Evolutionary conservation across 2,888 invertebrate species (phyloP).

Genomic region (Furcula furcula): DNA sequence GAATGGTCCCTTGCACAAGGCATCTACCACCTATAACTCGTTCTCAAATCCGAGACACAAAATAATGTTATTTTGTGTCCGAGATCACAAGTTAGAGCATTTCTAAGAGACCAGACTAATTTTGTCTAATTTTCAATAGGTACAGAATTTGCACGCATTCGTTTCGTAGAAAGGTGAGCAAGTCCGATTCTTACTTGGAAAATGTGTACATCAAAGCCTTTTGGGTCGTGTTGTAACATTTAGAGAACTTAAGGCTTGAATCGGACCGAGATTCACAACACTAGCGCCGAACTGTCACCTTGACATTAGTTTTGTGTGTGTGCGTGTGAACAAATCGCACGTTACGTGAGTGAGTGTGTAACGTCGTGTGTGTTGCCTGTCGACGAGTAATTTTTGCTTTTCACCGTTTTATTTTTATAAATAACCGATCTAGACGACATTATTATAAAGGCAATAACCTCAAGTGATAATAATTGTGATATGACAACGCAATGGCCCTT

Average conservation of each 20-base stretch:
- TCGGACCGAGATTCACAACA: conserved; percentile 36
- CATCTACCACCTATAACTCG: no score
- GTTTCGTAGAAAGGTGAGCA: no score
- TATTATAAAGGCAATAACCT: conserved; percentile 69
- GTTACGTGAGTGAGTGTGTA: conserved; percentile 76
- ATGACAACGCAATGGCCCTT: conserved; percentile 65
- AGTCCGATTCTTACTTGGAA: no score
- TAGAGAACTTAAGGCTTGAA: conserved; percentile 14
- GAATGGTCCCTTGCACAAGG: no score
- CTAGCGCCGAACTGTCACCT: conserved; percentile 62
- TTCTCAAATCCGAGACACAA: no score
- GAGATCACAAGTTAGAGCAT: no score
- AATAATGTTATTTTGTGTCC: no score
- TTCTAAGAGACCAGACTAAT: no score
- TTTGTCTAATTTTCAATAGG: no score
- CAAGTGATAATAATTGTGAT: conserved; percentile 78
- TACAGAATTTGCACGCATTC: no score
- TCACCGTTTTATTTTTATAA: conserved; percentile 79
- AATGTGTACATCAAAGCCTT: no score
- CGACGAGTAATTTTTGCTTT: conserved; percentile 77
- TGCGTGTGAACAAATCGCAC: conserved; percentile 70
- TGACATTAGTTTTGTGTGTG: conserved; percentile 46
- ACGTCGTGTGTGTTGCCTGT: conserved; percentile 78
- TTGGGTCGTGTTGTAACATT: conserved; percentile 31
- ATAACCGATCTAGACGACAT: conserved; percentile 66